Evolutionary conservation across 92 coral and sea anemone genomes (phyloP), one percentile per base, ranked within the genome.

Genomic region (Phenganax subtilis): DNA sequence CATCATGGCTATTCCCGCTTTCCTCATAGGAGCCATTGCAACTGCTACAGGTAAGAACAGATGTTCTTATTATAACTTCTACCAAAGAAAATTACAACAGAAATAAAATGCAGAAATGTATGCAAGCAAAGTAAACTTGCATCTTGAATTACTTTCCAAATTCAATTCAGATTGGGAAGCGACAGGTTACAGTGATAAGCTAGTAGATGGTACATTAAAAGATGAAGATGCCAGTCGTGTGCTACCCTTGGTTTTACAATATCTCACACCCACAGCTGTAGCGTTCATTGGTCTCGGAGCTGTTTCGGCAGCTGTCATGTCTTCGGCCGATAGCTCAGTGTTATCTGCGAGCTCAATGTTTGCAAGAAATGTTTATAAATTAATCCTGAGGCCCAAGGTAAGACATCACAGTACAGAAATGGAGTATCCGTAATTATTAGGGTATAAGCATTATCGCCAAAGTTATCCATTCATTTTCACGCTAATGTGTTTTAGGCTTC

Each of bases 261-360:
- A 93, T 81, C 89, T 93, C 12, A 91, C 96, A 7, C 97, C 97
- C 8, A 71, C 85, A 63, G 89, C 88, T 54, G 91, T 93, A 11
- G 83, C 96, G 58, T 86, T 93, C 83, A 80, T 93, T 64, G 97
- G 97, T 6, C 90, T 93, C 11, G 97, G 96, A 8, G 97, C 97
- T 15, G 97, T 91, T 55, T 89, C 97, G 54, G 92, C 97, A 0
- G 97, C 97, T 14, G 97, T 93, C 62, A 93, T 93, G 97, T 93
- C 97, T 52, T 91, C 96, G 25, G 96, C 97, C 6, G 97, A 93
- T 87, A 89, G 92, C 56, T 91, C 91, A 28, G 81, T 91, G 67
- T 84, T 93, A 44, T 91, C 97, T 0, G 97, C 97, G 12, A 82
- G 91, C 78, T 85, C 93, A 80, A 93, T 93, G 92, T 93, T 91